Evolutionary conservation across 2,113 vertebrate genomes (phyloP).

Genomic region (Zosterops borbonicus): DNA sequence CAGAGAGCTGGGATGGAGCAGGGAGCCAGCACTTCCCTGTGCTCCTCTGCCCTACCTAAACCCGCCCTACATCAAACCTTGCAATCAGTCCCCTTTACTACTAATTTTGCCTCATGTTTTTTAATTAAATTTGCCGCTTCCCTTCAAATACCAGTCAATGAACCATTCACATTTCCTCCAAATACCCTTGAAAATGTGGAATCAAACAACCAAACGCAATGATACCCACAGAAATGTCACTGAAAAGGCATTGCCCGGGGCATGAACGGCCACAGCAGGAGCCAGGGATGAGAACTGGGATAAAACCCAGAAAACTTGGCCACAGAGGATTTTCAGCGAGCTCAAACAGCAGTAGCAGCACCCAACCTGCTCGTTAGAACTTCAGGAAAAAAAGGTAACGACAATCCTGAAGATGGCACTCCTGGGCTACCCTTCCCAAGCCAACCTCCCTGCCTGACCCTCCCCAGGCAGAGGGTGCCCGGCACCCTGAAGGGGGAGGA

Average conservation of each 20-base stretch:
- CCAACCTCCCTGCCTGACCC: background rate
- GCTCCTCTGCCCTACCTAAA: background rate
- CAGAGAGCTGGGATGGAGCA: background rate
- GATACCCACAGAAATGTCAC: background rate
- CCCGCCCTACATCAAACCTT: background rate
- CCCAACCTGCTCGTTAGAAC: background rate
- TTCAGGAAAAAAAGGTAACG: background rate
- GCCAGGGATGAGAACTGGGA: background rate
- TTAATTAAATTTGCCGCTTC: slow-evolving; percentile 75
- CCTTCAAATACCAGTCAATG: slow-evolving; percentile 73
- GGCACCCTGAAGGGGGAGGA: background rate
- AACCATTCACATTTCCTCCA: slow-evolving; percentile 74
- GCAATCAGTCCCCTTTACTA: slow-evolving; percentile 62
- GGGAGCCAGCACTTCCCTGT: background rate
- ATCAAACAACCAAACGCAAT: slow-evolving; percentile 28
- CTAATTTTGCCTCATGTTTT: slow-evolving; percentile 76
- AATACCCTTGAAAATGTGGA: slow-evolving; percentile 74
- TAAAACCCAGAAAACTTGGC: background rate
- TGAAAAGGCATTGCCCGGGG: background rate
- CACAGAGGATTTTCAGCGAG: background rate
- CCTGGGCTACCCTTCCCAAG: slow-evolving; percentile 51
- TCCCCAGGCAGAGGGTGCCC: background rate
- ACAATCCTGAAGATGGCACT: slow-evolving; percentile 64
- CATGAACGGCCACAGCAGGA: fast-evolving
- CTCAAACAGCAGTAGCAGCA: background rate